Evolutionary conservation across 1,140 invertebrate species (phyloP).

Genomic region (Andrena cerasifolii): DNA sequence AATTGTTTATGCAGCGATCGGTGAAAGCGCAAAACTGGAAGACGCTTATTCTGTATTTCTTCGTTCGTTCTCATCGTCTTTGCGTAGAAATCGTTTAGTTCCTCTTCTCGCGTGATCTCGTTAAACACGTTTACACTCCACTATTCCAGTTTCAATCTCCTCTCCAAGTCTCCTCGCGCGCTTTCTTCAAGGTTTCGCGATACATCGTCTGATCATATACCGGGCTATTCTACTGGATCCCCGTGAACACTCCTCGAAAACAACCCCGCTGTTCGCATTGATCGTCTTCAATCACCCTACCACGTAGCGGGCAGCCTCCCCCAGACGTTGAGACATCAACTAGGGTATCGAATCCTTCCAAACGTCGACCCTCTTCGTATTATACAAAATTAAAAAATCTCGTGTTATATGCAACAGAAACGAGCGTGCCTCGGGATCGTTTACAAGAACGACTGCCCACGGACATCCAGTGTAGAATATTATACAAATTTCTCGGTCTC

Average conservation of each 20-base stretch:
- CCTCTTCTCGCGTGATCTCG: conserved; percentile 26
- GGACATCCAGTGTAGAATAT: not conserved
- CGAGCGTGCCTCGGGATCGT: not conserved
- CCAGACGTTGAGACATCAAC: not conserved
- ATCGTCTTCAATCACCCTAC: not conserved
- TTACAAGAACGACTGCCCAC: not conserved
- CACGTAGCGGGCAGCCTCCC: not conserved
- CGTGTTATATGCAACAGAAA: not conserved
- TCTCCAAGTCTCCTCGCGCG: not conserved
- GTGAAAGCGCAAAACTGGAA: conserved; percentile 67
- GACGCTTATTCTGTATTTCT: conserved; percentile 63
- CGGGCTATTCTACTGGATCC: conserved; percentile 20
- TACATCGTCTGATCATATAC: conserved; percentile 12
- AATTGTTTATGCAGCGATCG: conserved; percentile 62
- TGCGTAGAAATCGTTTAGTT: not conserved
- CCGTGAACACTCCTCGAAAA: conserved; percentile 3
- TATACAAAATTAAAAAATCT: conserved; percentile 2
- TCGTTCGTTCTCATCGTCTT: not conserved
- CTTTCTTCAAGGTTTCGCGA: not conserved
- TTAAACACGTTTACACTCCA: conserved; percentile 28
- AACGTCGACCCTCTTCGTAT: not conserved
- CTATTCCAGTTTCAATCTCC: not conserved
- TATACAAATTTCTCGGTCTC: not conserved
- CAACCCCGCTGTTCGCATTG: not conserved
- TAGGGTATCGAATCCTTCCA: not conserved